phyloP scores from a whole-genome alignment of 2,113 vertebrate genomes.

The Dasyurus viverrinus region DNA sequence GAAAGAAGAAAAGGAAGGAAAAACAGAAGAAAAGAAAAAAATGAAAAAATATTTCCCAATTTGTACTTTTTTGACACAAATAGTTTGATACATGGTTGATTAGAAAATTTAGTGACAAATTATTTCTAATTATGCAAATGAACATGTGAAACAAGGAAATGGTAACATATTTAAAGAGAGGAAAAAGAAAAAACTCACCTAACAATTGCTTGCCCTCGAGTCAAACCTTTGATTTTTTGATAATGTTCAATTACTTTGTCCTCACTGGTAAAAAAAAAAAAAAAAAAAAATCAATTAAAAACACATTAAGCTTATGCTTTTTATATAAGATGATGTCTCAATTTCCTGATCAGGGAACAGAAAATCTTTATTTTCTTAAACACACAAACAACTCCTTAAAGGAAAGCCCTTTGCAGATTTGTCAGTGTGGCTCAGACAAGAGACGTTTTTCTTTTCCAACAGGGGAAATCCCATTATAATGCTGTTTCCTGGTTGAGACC shows the following conservation, averaged over 20 bases:
- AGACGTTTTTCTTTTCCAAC: neutral
- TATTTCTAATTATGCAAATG: neutral
- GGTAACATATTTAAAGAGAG: neutral
- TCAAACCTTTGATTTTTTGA: conserved; percentile 92
- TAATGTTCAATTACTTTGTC: conserved; percentile 95
- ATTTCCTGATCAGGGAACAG: neutral
- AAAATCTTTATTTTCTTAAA: neutral
- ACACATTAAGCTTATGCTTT: conserved; percentile 24
- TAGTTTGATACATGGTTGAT: neutral
- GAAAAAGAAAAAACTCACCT: conserved; percentile 88
- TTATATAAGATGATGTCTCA: neutral
- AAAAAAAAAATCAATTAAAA: neutral
- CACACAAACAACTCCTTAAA: neutral
- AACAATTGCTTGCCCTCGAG: conserved; percentile 96
- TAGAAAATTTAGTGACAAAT: neutral
- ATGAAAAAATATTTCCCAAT: neutral
- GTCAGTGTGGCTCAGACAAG: neutral
- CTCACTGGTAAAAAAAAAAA: conserved; percentile 89
- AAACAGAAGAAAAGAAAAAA: neutral
- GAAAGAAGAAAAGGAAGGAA: neutral
- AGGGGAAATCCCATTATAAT: neutral
- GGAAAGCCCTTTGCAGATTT: neutral
- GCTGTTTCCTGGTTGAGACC: neutral
- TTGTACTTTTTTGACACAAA: neutral
- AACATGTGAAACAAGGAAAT: conserved; percentile 17